These are phyloP conservation scores for Hoplostethus atlanticus DNA, from an alignment of 2,797 vertebrate species.

Conservation along the genomic window DNA sequence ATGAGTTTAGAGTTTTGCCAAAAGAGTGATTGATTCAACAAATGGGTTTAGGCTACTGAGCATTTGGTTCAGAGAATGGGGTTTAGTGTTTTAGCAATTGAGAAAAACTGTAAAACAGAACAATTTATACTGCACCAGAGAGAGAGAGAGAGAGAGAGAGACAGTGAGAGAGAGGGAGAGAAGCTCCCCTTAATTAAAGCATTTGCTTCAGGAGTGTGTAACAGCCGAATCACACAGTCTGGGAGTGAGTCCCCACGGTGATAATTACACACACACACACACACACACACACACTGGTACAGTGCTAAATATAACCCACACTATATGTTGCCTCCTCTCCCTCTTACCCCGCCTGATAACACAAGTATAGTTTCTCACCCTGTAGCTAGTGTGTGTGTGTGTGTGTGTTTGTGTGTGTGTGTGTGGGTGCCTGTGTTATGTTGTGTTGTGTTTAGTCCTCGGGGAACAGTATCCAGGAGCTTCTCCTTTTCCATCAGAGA, in stretches of 20 bases:
- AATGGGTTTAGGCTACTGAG: too few species aligned
- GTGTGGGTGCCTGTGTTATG: background rate
- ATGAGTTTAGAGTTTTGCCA: too few species aligned
- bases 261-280: constrained; percentile 58
- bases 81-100: too few species aligned
- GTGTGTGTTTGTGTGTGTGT: constrained; percentile 23
- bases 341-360: constrained; percentile 24
- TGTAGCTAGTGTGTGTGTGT: constrained; percentile 21
- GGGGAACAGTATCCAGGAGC: constrained; percentile 29
- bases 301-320: constrained; percentile 63
- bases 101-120: background rate
- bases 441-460: constrained; percentile 18
- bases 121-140: constrained; percentile 19
- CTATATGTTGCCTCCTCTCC: constrained; percentile 44
- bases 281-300: constrained; percentile 32
- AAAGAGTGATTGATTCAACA: too few species aligned
- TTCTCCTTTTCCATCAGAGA: constrained; percentile 10
- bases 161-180: constrained; percentile 5
- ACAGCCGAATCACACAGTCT: constrained; percentile 55
- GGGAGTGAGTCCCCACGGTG: constrained; percentile 58
- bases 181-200: constrained; percentile 59
- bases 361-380: constrained; percentile 38
- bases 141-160: background rate
- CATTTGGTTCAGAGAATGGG: too few species aligned
- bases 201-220: constrained; percentile 61